Conservation (phyloP, 64 coral and sea anemone genomes). For the Montipora sp. region DNA sequence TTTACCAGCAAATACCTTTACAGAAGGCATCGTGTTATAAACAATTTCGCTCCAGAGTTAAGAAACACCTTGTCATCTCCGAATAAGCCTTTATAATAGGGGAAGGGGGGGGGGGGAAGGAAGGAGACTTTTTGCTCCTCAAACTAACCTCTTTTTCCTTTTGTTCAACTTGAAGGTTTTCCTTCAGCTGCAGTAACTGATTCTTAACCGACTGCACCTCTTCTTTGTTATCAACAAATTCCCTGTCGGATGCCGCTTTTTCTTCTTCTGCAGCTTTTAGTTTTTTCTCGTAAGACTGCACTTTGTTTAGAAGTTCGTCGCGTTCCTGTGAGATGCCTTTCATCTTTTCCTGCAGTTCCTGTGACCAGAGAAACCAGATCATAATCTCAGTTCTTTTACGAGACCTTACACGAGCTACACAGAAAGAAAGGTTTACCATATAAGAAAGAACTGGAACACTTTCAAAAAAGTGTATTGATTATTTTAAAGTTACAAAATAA, state of each 20-base stretch:
- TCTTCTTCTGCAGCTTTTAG: neutral
- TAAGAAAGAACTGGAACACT: no score
- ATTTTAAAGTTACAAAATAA: no score
- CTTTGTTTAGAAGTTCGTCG: neutral
- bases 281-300: neutral
- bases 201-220: conserved; percentile 11
- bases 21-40: no score
- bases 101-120: no score
- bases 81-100: no score
- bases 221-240: conserved; percentile 8
- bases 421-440: no score
- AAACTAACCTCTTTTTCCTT: conserved; percentile 38
- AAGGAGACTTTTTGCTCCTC: neutral
- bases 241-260: conserved; percentile 6
- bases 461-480: no score
- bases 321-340: neutral
- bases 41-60: no score
- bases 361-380: neutral
- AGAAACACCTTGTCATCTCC: no score
- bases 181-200: conserved; percentile 1
- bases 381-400: neutral
- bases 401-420: neutral
- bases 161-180: conserved; percentile 45
- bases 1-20: no score
- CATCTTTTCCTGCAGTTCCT: neutral